phyloP scores from a whole-genome alignment of 1,140 invertebrate species.

The Drosophila mayri region DNA sequence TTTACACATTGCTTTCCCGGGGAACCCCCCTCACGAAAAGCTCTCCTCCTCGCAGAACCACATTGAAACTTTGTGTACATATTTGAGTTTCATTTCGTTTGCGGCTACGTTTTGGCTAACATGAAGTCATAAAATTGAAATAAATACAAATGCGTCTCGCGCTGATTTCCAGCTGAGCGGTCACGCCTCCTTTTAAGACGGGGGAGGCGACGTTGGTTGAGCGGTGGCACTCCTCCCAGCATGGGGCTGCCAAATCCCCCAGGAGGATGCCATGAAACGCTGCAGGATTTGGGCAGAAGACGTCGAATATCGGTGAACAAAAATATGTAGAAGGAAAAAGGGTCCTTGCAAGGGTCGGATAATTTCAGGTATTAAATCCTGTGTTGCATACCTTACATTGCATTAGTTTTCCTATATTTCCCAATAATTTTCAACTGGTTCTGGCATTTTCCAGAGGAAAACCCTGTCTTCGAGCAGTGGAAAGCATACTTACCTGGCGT shows the following conservation, averaged over 20 bases:
- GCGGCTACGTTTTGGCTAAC: conserved; percentile 73
- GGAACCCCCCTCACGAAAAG: background rate
- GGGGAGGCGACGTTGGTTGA: conserved; percentile 3
- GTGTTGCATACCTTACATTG: conserved; percentile 7
- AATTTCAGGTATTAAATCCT: background rate
- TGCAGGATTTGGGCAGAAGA: background rate
- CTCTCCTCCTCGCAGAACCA: conserved; percentile 12
- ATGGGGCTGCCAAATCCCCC: conserved; percentile 54
- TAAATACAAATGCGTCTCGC: conserved; percentile 75
- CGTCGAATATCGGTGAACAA: conserved; percentile 9
- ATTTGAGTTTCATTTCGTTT: conserved; percentile 83
- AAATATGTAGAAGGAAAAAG: conserved; percentile 4
- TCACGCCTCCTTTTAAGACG: conserved; percentile 49
- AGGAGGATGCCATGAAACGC: conserved; percentile 27
- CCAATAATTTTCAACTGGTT: conserved; percentile 59
- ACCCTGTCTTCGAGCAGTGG: background rate
- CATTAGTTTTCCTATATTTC: too few species aligned
- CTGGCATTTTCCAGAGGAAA: background rate
- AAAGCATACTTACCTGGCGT: conserved; percentile 87
- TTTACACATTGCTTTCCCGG: conserved; percentile 52
- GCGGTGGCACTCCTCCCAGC: conserved; percentile 16
- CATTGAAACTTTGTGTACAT: conserved; percentile 80
- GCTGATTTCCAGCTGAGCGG: conserved; percentile 66
- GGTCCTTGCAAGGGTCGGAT: background rate
- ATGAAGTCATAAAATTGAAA: conserved; percentile 83